Evolutionary conservation across 2,113 vertebrate species (phyloP).

Genomic region (Prunella himalayana): DNA sequence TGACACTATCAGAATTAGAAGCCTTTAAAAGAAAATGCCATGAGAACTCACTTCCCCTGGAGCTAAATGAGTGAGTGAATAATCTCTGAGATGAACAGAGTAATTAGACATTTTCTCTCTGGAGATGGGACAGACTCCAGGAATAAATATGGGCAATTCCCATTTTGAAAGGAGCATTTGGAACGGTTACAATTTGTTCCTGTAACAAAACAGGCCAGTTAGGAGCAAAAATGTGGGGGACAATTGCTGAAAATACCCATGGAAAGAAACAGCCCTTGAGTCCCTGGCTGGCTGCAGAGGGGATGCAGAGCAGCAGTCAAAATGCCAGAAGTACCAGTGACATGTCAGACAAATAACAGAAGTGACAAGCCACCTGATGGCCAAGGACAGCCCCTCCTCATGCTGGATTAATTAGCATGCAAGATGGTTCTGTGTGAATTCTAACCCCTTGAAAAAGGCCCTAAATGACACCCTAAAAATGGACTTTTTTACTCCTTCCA

Average conservation of each 20-base stretch:
- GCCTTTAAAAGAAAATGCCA: background rate
- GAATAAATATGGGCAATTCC: background rate
- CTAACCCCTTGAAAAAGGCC: background rate
- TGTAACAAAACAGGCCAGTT: background rate
- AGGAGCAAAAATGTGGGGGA: background rate
- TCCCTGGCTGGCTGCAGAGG: background rate
- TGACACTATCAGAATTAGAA: background rate
- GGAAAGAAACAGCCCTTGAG: background rate
- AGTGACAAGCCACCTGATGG: background rate
- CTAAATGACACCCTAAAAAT: background rate
- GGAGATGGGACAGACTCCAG: background rate
- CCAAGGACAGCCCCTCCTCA: background rate
- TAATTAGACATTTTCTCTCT: background rate
- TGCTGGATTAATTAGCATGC: background rate
- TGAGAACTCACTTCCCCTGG: background rate
- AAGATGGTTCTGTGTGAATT: background rate
- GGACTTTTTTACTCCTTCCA: background rate
- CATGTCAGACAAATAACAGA: background rate
- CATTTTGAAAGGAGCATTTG: background rate
- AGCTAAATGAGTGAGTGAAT: background rate
- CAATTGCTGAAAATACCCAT: background rate
- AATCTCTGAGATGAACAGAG: background rate
- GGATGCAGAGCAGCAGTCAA: background rate
- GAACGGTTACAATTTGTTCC: background rate
- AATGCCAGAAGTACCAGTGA: background rate